phyloP scores from a whole-genome alignment of 2,888 invertebrate genomes.

The Sialis fuliginosa region DNA sequence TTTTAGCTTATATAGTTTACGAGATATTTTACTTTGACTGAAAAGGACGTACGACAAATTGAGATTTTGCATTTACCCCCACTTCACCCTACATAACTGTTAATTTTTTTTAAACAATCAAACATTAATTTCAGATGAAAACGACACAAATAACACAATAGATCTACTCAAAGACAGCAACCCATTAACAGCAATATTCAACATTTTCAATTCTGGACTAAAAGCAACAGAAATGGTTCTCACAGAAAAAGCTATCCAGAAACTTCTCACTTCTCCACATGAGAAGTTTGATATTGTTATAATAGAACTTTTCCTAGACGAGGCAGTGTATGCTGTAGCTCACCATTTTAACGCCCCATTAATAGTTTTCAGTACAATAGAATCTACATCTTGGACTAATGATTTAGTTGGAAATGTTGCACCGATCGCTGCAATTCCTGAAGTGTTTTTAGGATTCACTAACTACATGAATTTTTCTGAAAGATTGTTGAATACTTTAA shows the following conservation, averaged over 20 bases:
- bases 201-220: background rate
- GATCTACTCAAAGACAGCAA: background rate
- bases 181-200: background rate
- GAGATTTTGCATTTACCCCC: too few relatives aligned
- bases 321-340: slow-evolving; percentile 13
- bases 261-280: slow-evolving; percentile 13
- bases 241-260: slow-evolving; percentile 12
- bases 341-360: slow-evolving; percentile 14
- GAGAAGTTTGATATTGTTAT: slow-evolving; percentile 17
- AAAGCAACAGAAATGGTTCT: slow-evolving; percentile 8
- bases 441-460: slow-evolving; percentile 8
- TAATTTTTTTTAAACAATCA: too few relatives aligned
- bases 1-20: too few relatives aligned
- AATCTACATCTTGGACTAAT: slow-evolving; percentile 11
- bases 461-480: slow-evolving; percentile 13
- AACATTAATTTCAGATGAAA: background rate
- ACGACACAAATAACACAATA: background rate
- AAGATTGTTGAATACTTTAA: slow-evolving; percentile 13
- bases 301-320: slow-evolving; percentile 16
- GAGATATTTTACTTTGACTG: too few relatives aligned
- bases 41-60: too few relatives aligned
- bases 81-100: too few relatives aligned
- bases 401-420: slow-evolving; percentile 15
- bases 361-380: slow-evolving; percentile 12
- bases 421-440: slow-evolving; percentile 12